Conservation (phyloP, 2,797 vertebrate genomes). For the Gadopsis marmoratus region DNA sequence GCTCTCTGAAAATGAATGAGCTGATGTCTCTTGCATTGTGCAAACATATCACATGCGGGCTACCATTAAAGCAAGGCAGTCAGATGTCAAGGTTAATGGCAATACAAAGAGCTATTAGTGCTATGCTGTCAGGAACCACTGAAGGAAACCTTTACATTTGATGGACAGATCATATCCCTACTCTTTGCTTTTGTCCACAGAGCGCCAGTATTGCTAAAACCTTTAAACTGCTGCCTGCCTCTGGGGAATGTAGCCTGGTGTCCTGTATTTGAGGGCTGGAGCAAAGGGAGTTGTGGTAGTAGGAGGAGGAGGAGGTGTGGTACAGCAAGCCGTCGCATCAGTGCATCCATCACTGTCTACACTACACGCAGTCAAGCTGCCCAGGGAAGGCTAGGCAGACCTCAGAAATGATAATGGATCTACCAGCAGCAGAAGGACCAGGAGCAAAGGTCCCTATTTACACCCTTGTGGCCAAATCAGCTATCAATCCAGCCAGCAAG, state of each 20-base stretch:
- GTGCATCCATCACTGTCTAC: slow-evolving; percentile 81
- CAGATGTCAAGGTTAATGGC: slow-evolving; percentile 32
- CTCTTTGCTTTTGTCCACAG: slow-evolving; percentile 24
- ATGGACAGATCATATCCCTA: slow-evolving; percentile 20
- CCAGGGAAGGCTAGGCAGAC: slow-evolving; percentile 52
- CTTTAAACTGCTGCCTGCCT: slow-evolving; percentile 38
- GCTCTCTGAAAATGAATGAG: slow-evolving; percentile 21
- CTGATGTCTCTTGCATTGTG: slow-evolving; percentile 5
- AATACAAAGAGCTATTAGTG: not conserved
- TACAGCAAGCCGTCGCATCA: slow-evolving; percentile 56
- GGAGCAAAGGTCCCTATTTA: slow-evolving; percentile 79
- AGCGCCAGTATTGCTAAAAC: slow-evolving; percentile 25
- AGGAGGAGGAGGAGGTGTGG: slow-evolving; percentile 58
- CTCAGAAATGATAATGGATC: slow-evolving; percentile 77
- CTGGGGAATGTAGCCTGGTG: slow-evolving; percentile 29
- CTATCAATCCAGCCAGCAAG: slow-evolving; percentile 83
- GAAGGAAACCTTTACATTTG: slow-evolving; percentile 5
- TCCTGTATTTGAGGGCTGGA: slow-evolving; percentile 41
- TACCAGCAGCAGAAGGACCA: slow-evolving; percentile 47
- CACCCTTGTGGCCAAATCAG: slow-evolving; percentile 73
- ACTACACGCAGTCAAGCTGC: slow-evolving; percentile 59
- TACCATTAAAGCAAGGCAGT: not conserved
- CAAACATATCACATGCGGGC: not conserved
- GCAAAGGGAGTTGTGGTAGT: slow-evolving; percentile 49
- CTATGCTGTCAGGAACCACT: slow-evolving; percentile 8